Evolutionary conservation across 2,888 invertebrate species (phyloP).

Genomic region (Elaeidobius kamerunicus): DNA sequence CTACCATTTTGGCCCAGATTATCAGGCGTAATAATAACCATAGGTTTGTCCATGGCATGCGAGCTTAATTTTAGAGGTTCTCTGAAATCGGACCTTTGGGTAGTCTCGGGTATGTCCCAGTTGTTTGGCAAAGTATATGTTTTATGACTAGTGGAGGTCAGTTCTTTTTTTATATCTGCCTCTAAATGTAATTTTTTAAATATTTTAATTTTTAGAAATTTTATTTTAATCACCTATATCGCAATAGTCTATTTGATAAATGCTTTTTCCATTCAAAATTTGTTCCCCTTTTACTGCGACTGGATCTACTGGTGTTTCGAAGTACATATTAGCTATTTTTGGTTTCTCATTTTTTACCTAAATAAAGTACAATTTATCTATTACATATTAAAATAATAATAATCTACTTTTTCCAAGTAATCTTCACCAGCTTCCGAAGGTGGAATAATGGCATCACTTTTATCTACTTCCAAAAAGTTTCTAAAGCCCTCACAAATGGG

Average conservation of each 20-base stretch:
- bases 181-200: conserved; percentile 31
- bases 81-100: conserved; percentile 34
- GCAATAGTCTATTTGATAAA: conserved; percentile 38
- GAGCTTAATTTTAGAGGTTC: conserved; percentile 30
- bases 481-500: conserved; percentile 36
- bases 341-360: conserved; percentile 33
- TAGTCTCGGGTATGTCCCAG: conserved; percentile 35
- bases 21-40: conserved; percentile 28
- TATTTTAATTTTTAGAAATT: too few species aligned
- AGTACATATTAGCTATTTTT: conserved; percentile 33
- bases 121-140: conserved; percentile 33
- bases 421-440: conserved; percentile 33
- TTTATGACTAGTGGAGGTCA: conserved; percentile 22
- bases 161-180: conserved; percentile 32
- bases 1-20: conserved; percentile 36
- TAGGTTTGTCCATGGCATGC: conserved; percentile 28
- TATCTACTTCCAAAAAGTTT: conserved; percentile 34
- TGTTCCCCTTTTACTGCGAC: conserved; percentile 30
- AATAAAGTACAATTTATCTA: too few species aligned
- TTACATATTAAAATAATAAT: neutral
- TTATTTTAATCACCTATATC: conserved; percentile 35
- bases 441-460: conserved; percentile 24
- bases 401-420: conserved; percentile 34
- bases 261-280: conserved; percentile 33
- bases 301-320: conserved; percentile 34